Conservation (phyloP, 1,140 invertebrate species). For the Cyphomyrmex costatus region DNA sequence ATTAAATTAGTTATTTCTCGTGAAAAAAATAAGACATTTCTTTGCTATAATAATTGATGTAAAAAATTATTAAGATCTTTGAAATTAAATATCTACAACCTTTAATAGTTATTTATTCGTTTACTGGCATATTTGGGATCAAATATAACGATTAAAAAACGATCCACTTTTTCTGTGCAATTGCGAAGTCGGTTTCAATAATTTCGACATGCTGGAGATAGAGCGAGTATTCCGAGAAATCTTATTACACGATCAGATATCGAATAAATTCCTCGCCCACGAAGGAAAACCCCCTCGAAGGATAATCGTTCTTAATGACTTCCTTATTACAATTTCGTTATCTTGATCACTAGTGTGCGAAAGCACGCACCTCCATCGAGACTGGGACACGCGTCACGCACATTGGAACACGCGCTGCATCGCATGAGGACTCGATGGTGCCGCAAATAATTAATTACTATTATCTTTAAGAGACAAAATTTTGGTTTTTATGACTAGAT, state of each 20-base stretch:
- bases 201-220: background rate
- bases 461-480: no score
- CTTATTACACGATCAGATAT: slow-evolving; percentile 10
- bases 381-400: slow-evolving; percentile 11
- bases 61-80: background rate
- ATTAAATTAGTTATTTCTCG: background rate
- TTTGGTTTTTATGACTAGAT: no score
- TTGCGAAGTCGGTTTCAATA: slow-evolving; percentile 18
- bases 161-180: background rate
- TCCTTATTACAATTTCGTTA: slow-evolving; percentile 64
- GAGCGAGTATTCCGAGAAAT: slow-evolving; percentile 5
- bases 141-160: background rate
- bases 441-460: no score
- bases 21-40: background rate
- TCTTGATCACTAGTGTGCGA: slow-evolving; percentile 46
- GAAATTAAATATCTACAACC: background rate
- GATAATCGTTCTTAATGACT: slow-evolving; percentile 60
- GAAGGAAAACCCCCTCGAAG: slow-evolving; percentile 4
- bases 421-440: background rate
- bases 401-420: background rate
- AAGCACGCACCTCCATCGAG: slow-evolving; percentile 25
- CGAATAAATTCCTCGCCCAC: slow-evolving; percentile 34
- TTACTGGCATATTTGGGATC: background rate
- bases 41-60: background rate
- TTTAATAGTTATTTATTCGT: background rate